Evolutionary conservation across 2,888 invertebrate genomes (phyloP), one percentile per base, ranked within the genome.

Genomic region (Sphaerophoria taeniata): DNA sequence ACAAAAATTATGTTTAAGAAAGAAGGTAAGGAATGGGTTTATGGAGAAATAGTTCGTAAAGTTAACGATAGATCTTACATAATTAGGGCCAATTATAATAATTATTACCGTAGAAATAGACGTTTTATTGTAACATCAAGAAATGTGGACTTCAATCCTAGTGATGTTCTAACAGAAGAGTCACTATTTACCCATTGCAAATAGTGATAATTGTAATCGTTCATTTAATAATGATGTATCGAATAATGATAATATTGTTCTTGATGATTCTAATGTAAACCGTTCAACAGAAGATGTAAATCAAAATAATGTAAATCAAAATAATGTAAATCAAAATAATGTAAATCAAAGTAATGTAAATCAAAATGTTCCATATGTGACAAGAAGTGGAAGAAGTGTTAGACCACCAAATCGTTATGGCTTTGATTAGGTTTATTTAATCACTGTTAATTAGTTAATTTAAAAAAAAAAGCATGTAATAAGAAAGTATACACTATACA

Each of bases 331-430:
- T 24, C 24, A 24, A 24, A 24, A 2, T 24, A 51, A 51, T 51
- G 51, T 51, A 51, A 51, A 51, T 51, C 51, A 51, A 51, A 51
- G 9, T 51, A 51, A 51, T 51, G 51, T 51, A 51, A 51, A 24
- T 51, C 51, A 51, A 51, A 51, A 51, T 51, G 51, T 24, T 51
- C 51, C 51, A 51, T 51, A 51, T 51, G 51, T 51, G 24, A 61
- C 61, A 61, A 61, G 58, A 34, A 58, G 61, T 61, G 61, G 61
- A 39, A 36, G 61, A 36, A 39, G n/a, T 61, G 61, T 43, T 61
- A 14, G 45, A 24, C 61, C 43, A 61, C 61, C 61, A 24, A 34
- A 61, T 39, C 61, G 61, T 39, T 61, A 61, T 61, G 61, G 61
- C 39, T 61, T 39, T 61, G 60, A 60, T 60, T 60, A 49, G 49